Evolutionary conservation across 2,113 vertebrate species (phyloP).

Genomic region (Leptodactylus fuscus): DNA sequence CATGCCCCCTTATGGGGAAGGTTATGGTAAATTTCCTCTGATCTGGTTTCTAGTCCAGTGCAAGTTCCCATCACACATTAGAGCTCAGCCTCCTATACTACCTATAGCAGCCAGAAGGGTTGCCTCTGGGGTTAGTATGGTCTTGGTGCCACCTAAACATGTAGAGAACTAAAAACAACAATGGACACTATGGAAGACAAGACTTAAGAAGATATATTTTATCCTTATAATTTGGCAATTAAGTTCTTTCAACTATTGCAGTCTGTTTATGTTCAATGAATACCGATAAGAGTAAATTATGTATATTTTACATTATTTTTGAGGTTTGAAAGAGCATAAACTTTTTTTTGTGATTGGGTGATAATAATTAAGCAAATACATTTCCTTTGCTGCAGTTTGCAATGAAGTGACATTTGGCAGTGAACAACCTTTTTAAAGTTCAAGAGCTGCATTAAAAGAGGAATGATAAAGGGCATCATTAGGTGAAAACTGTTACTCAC

Average conservation of each 20-base stretch:
- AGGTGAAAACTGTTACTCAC: constrained; percentile 71
- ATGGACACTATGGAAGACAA: too few species aligned
- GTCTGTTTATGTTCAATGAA: not conserved
- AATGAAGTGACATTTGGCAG: constrained; percentile 72
- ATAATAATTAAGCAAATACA: constrained; percentile 62
- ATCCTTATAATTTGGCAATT: constrained; percentile 14
- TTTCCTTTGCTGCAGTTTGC: constrained; percentile 65
- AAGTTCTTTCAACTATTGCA: not conserved
- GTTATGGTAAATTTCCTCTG: too few species aligned
- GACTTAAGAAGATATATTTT: too few species aligned
- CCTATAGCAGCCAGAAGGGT: too few species aligned
- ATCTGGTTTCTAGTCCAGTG: too few species aligned
- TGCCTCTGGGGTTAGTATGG: too few species aligned
- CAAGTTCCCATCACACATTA: too few species aligned
- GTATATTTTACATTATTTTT: constrained; percentile 25
- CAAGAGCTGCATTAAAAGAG: constrained; percentile 73
- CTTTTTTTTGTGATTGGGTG: constrained; percentile 47
- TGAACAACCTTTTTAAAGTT: constrained; percentile 76
- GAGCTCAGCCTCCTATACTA: too few species aligned
- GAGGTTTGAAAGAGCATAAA: not conserved
- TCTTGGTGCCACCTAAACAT: too few species aligned
- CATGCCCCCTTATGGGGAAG: too few species aligned
- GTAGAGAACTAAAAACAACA: not conserved
- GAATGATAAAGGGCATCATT: constrained; percentile 75
- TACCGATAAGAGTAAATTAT: not conserved